Percentiles rank a stretch among this genome's conserved stretches.
These are phyloP conservation scores for Ophion ellenae DNA, from an alignment of 2,888 invertebrate genomes.

Conservation along the genomic window DNA sequence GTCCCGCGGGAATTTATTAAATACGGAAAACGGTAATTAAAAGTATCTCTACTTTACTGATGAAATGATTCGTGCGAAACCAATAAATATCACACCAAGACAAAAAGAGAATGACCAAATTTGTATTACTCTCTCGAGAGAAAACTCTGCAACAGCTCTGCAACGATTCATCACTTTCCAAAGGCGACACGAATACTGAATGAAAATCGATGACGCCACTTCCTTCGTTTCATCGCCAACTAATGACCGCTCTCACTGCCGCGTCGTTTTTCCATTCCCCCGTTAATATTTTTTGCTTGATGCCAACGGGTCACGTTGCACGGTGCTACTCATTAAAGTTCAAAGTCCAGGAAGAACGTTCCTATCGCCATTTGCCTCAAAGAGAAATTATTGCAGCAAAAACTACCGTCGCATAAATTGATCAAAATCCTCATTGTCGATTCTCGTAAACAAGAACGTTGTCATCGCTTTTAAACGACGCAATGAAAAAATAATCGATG, in stretches of 20 bases:
- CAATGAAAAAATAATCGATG: not conserved
- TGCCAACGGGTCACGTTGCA: not conserved
- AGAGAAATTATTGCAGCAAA: constrained; percentile 22
- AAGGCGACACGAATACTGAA: not conserved
- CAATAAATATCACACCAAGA: not conserved
- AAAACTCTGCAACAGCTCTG: not conserved
- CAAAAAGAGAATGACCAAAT: not conserved
- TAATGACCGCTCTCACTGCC: not conserved
- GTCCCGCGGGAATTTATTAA: not conserved
- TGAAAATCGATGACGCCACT: constrained; percentile 17
- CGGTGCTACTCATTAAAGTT: constrained; percentile 13
- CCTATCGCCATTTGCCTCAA: not conserved
- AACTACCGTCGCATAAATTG: not conserved
- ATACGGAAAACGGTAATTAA: not conserved
- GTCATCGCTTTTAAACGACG: not conserved
- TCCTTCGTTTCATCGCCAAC: not conserved
- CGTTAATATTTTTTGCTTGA: not conserved
- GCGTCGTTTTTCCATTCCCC: not conserved
- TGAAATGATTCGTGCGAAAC: not conserved
- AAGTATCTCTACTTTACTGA: not conserved
- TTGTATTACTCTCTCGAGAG: not conserved
- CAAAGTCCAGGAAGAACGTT: not conserved
- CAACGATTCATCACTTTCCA: constrained; percentile 8
- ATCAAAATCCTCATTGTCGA: not conserved
- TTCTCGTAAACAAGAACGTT: constrained; percentile 1